Evolutionary conservation across 53 echinoderm and acorn worm genomes (phyloP).

Genomic region (Luidia sarsii): DNA sequence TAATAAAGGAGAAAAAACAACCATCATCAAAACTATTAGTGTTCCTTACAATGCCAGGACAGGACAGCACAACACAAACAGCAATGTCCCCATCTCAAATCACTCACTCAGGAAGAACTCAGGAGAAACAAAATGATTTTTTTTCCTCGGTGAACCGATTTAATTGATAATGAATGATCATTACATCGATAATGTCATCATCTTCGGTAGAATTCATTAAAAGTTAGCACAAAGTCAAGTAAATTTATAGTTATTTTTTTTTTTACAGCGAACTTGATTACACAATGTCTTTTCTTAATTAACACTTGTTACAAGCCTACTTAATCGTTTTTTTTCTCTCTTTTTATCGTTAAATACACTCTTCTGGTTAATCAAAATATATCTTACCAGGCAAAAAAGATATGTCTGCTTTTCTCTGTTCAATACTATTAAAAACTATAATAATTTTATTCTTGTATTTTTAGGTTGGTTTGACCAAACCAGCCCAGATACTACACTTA

Average conservation of each 20-base stretch:
- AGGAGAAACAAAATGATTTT: neutral
- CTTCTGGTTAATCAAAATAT: constrained; percentile 51
- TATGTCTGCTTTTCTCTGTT: neutral
- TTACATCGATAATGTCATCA: constrained; percentile 19
- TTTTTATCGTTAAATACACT: constrained; percentile 36
- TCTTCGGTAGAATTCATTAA: neutral
- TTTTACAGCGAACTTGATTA: constrained; percentile 30
- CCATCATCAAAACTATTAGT: too few relatives aligned
- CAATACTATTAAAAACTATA: constrained; percentile 45
- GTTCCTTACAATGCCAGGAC: too few relatives aligned
- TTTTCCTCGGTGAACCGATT: neutral
- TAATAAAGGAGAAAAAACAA: too few relatives aligned
- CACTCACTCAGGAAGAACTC: too few relatives aligned
- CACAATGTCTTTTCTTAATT: constrained; percentile 9
- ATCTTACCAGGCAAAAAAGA: constrained; percentile 42
- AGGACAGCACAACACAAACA: too few relatives aligned
- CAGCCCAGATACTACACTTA: constrained; percentile 2
- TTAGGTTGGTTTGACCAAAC: constrained; percentile 4
- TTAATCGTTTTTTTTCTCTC: neutral
- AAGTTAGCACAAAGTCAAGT: constrained; percentile 41
- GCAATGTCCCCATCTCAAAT: too few relatives aligned
- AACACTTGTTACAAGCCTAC: constrained; percentile 30
- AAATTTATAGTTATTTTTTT: neutral
- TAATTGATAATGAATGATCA: constrained; percentile 24
- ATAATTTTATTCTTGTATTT: constrained; percentile 20